Percentiles rank a stretch among this genome's conserved stretches.
Conservation (phyloP, 2,113 vertebrate species). For the Zootoca vivipara region DNA sequence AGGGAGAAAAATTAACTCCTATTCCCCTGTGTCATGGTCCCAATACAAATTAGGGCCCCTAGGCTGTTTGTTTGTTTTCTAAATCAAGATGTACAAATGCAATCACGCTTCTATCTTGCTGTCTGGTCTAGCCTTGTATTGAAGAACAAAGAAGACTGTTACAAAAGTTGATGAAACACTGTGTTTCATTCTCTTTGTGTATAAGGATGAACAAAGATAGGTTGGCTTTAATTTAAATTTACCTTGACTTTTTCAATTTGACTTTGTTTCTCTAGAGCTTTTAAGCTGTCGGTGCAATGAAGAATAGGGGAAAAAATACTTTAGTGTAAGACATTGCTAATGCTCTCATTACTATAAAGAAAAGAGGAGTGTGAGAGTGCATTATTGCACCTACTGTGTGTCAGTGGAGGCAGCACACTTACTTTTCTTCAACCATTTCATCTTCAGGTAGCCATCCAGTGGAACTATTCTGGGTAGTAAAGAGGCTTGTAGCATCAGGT, state of each 20-base stretch:
- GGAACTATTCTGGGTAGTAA: no score
- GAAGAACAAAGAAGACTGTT: no score
- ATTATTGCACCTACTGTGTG: no score
- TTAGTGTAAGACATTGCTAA: background rate
- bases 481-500: no score
- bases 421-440: no score
- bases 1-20: no score
- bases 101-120: background rate
- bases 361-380: background rate
- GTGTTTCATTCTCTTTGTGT: no score
- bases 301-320: background rate
- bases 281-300: slow-evolving; percentile 1
- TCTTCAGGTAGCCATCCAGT: no score
- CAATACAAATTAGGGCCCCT: background rate
- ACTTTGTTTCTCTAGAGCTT: slow-evolving; percentile 11
- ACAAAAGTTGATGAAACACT: no score
- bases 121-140: background rate
- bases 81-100: background rate
- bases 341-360: background rate
- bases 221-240: background rate
- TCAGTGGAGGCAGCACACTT: no score
- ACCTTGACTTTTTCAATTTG: slow-evolving; percentile 31
- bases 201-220: background rate
- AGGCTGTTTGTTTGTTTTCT: background rate
- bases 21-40: background rate